Conservation (phyloP, 2,797 vertebrate species). For the Sphenodon punctatus region DNA sequence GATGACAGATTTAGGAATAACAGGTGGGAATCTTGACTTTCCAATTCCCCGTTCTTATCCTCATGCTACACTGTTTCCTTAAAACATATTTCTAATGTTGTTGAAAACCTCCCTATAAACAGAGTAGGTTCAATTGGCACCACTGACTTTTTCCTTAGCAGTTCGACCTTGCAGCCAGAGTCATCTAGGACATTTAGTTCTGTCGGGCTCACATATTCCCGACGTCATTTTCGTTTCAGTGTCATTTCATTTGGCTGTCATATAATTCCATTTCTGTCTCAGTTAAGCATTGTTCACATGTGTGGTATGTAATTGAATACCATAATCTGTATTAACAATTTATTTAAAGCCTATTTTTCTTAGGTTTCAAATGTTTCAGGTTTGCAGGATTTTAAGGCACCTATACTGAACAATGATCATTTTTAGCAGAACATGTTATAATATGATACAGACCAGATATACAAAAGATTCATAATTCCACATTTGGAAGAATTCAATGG, state of each 20-base stretch:
- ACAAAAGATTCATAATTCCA: background rate
- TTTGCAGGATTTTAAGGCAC: background rate
- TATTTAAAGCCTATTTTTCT: background rate
- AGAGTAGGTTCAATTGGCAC: background rate
- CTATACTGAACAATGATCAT: background rate
- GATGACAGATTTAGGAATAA: background rate
- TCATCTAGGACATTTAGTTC: background rate
- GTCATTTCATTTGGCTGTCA: background rate
- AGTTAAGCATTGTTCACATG: too few species aligned
- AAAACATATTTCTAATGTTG: background rate
- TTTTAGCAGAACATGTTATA: background rate
- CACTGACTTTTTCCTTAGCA: background rate
- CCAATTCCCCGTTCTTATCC: background rate
- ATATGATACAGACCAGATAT: background rate
- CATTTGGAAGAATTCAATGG: background rate
- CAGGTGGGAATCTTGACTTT: background rate
- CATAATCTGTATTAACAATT: background rate
- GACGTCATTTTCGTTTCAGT: background rate
- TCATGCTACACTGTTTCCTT: background rate
- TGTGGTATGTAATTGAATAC: background rate
- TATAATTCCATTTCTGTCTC: background rate
- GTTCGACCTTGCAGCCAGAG: background rate
- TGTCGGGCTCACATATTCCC: background rate
- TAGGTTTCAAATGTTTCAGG: background rate
- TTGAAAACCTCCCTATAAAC: background rate